Base-by-base conservation (phyloP, 2,888 invertebrate species). In the Cistogaster globosa region DNA sequence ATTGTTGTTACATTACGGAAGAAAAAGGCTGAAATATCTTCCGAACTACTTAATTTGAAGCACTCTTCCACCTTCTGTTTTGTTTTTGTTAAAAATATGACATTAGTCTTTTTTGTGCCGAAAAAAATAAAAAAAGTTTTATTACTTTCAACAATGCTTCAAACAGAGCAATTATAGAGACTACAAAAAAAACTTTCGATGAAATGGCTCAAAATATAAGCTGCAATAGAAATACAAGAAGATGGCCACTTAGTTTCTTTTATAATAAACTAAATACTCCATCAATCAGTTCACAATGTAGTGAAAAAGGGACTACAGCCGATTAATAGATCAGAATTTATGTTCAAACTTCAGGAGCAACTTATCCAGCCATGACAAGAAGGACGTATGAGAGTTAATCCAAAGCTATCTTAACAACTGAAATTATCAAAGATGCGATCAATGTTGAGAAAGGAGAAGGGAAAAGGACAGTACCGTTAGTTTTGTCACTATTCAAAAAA, bases 401-500 rank as follows among this genome's bases (percentile, higher is more conserved):
- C 26, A 26, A 26, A 26, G 26, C 26, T 26, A 26, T 26, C 26
- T 26, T 22, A 55, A 22, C 22, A 55, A 55, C 22, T 12, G 14
- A 45, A 45, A 45, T 14, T 45, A 45, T 45, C 7, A 45, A 45
- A 1, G 45, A 45, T 45, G 45, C 45, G 45, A 12, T 45, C 14
- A 14, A 45, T 45, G 45, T 45, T 45, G 45, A 45, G 45, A 12
- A 9, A 45, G 14, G 45, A 45, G 12, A 12, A 12, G 8, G 8
- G 14, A 45, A 45, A 45, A 45, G 14, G 45, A 45, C 14, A 45
- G 14, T 45, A 45, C 45, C 14, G 14, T 12, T 45, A 14, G 9
- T 45, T 18, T 55, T 55, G 55, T 14, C 55, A 55, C 55, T 18
- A 55, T 20, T 55, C 22, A 55, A 55, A 55, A 22, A 55, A 55